Evolutionary conservation across 2,113 vertebrate species (phyloP).

Genomic region (Pterocles burchelli): DNA sequence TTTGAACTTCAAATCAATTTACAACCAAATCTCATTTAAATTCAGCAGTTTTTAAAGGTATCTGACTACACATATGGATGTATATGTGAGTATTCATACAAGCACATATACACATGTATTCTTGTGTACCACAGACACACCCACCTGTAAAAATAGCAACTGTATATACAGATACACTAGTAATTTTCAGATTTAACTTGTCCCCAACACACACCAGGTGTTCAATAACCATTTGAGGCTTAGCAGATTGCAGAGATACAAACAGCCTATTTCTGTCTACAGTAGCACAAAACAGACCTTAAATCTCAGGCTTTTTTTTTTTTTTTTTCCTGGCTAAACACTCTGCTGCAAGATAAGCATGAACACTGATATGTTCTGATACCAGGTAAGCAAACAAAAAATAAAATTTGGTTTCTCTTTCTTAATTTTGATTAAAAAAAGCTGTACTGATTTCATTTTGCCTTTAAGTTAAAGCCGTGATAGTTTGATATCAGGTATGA

Average conservation of each 20-base stretch:
- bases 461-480: not conserved
- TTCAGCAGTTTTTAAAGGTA: not conserved
- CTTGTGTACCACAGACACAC: not conserved
- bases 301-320: not conserved
- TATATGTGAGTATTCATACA: not conserved
- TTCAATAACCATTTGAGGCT: slow-evolving; percentile 10
- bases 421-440: not conserved
- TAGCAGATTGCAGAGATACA: slow-evolving; percentile 43
- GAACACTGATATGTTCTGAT: not conserved
- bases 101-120: not conserved
- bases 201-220: not conserved
- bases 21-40: not conserved
- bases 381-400: not conserved
- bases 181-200: not conserved
- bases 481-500: not conserved
- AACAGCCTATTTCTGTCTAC: slow-evolving; percentile 12
- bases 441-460: not conserved
- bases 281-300: not conserved
- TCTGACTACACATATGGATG: accelerated
- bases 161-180: not conserved
- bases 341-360: not conserved
- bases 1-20: not conserved
- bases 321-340: not conserved
- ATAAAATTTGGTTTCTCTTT: not conserved
- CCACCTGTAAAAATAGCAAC: not conserved